Percentiles rank a stretch among this genome's conserved stretches.
Conservation (phyloP, 2,797 vertebrate genomes). For the Sebastes reedi region DNA sequence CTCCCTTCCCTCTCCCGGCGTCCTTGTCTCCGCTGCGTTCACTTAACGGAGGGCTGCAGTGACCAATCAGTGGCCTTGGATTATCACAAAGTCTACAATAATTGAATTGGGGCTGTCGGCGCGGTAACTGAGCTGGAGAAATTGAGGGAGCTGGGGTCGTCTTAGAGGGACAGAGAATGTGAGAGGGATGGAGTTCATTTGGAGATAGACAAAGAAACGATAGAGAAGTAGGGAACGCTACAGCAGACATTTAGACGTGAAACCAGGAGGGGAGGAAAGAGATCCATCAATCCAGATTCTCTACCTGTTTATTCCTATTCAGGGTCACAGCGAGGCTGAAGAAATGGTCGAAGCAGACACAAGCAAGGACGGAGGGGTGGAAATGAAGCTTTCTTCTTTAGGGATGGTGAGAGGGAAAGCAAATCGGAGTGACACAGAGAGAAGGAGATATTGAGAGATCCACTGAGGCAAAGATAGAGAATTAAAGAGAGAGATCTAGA, state of each 20-base stretch:
- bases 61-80: constrained; percentile 66
- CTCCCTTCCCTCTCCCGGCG: neutral
- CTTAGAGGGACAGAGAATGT: constrained; percentile 8
- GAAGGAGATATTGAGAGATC: constrained; percentile 22
- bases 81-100: constrained; percentile 63
- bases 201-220: neutral
- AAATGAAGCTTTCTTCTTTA: constrained; percentile 10
- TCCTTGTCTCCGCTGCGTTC: constrained; percentile 5
- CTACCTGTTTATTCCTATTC: neutral
- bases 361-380: neutral
- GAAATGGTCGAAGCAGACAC: neutral
- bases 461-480: constrained; percentile 41
- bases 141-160: constrained; percentile 3
- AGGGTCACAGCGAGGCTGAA: neutral
- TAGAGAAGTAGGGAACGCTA: neutral
- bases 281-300: neutral
- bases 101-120: constrained; percentile 70
- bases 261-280: neutral
- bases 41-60: constrained; percentile 53
- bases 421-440: constrained; percentile 32
- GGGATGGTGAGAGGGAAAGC: constrained; percentile 1
- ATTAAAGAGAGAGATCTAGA: constrained; percentile 39
- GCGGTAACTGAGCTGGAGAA: constrained; percentile 49
- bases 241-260: neutral
- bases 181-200: constrained; percentile 18